phyloP scores from a whole-genome alignment of 1,140 invertebrate species.

The Theocolax elegans region DNA sequence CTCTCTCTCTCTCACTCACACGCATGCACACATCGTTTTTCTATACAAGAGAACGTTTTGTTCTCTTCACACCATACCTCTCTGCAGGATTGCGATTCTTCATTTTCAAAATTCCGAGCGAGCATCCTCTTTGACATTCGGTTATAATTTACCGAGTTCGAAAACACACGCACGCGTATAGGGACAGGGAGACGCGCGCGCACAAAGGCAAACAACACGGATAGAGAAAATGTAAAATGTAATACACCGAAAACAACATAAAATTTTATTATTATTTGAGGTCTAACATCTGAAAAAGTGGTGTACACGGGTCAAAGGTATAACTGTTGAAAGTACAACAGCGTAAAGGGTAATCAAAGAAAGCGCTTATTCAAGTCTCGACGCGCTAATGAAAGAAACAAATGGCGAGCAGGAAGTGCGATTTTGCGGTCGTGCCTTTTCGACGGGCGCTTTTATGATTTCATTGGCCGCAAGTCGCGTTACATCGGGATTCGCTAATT shows the following conservation, averaged over 20 bases:
- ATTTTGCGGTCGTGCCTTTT: constrained; percentile 38
- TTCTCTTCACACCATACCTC: not conserved
- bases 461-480: constrained; percentile 20
- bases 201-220: no score
- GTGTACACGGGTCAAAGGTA: no score
- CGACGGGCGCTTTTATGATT: constrained; percentile 38
- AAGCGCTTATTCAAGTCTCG: constrained; percentile 39
- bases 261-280: no score
- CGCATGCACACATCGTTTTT: not conserved
- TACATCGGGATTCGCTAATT: constrained; percentile 45
- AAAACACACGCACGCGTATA: no score
- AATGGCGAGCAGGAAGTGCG: constrained; percentile 40
- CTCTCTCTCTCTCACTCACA: not conserved
- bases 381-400: constrained; percentile 41
- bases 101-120: constrained; percentile 18
- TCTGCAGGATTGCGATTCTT: constrained; percentile 5
- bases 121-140: no score
- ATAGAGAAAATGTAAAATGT: no score
- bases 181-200: no score
- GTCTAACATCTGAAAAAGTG: no score
- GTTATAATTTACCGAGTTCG: no score
- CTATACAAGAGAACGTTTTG: constrained; percentile 7
- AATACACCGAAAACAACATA: no score
- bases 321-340: no score
- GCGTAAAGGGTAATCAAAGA: constrained; percentile 38